phyloP scores from a whole-genome alignment of 2,113 vertebrate genomes.

The Megaceryle torquata region DNA sequence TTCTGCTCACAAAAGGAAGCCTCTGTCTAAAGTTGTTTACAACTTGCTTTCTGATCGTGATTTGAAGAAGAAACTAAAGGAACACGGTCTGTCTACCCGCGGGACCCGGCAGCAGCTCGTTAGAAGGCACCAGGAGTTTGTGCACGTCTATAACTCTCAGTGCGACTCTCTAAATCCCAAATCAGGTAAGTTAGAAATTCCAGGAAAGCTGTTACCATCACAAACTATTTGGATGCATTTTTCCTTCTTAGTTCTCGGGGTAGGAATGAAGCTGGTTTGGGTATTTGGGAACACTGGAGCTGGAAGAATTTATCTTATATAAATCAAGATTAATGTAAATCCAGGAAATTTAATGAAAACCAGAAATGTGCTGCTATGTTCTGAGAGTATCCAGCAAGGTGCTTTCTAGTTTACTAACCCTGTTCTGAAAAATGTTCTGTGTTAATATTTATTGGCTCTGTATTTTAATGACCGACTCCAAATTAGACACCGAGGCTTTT shows the following conservation, averaged over 20 bases:
- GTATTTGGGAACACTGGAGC: not conserved
- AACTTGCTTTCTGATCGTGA: constrained; percentile 86
- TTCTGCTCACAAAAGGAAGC: constrained; percentile 76
- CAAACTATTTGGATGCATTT: not conserved
- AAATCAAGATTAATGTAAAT: not conserved
- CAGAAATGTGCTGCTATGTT: not conserved
- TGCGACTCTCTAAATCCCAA: constrained; percentile 90
- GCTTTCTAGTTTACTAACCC: not conserved
- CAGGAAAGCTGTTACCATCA: not conserved
- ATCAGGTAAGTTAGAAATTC: constrained; percentile 73
- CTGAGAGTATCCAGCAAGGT: not conserved
- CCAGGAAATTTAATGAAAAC: not conserved
- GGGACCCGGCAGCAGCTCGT: constrained; percentile 87
- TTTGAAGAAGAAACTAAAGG: constrained; percentile 84
- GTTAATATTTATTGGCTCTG: not conserved
- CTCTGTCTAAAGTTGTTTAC: constrained; percentile 89
- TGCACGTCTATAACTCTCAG: constrained; percentile 89
- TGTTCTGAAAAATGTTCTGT: not conserved
- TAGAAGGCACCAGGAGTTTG: constrained; percentile 87
- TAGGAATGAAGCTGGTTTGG: fast-evolving
- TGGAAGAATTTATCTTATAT: not conserved
- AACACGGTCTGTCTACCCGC: constrained; percentile 79
- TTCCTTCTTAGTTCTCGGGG: not conserved
- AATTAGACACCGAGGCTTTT: not conserved
- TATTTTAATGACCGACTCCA: not conserved